Evolutionary conservation across 1,140 invertebrate genomes (phyloP).

Genomic region (Medauroidea extradentata): DNA sequence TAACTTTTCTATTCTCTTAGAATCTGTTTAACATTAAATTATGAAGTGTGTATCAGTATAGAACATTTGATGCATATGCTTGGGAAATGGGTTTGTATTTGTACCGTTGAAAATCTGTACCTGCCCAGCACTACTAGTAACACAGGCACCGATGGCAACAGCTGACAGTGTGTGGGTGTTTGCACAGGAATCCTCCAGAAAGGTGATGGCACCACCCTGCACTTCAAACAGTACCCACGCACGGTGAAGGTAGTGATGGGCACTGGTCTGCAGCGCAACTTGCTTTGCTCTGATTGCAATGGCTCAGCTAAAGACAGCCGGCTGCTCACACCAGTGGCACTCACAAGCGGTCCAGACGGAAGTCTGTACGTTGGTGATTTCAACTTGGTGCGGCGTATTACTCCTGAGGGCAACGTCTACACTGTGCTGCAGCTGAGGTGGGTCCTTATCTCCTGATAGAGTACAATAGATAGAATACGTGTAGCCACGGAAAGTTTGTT

Average conservation of each 20-base stretch:
- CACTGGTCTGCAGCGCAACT: conserved; percentile 77
- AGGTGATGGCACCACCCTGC: conserved; percentile 89
- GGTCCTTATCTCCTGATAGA: too few relatives aligned
- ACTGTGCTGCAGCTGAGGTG: conserved; percentile 84
- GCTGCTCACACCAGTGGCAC: conserved; percentile 84
- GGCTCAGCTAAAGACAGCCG: conserved; percentile 80
- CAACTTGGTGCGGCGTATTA: conserved; percentile 89
- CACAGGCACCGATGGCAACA: too few relatives aligned
- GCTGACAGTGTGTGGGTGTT: too few relatives aligned
- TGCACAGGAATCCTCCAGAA: conserved; percentile 78
- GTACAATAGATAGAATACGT: too few relatives aligned
- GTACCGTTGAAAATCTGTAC: too few relatives aligned
- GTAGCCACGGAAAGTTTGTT: too few relatives aligned
- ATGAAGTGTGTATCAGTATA: too few relatives aligned
- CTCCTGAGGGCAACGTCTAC: conserved; percentile 84
- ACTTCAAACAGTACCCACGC: conserved; percentile 87
- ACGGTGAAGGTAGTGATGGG: conserved; percentile 91
- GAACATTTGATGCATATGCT: too few relatives aligned
- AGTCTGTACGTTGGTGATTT: conserved; percentile 96
- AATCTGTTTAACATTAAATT: too few relatives aligned
- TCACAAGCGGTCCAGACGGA: conserved; percentile 92
- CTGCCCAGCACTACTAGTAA: too few relatives aligned
- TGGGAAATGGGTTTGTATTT: too few relatives aligned
- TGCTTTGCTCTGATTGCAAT: conserved; percentile 73
- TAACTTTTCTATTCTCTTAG: too few relatives aligned